Evolutionary conservation across 2,113 vertebrate genomes (phyloP).

Genomic region (Chauna torquata): DNA sequence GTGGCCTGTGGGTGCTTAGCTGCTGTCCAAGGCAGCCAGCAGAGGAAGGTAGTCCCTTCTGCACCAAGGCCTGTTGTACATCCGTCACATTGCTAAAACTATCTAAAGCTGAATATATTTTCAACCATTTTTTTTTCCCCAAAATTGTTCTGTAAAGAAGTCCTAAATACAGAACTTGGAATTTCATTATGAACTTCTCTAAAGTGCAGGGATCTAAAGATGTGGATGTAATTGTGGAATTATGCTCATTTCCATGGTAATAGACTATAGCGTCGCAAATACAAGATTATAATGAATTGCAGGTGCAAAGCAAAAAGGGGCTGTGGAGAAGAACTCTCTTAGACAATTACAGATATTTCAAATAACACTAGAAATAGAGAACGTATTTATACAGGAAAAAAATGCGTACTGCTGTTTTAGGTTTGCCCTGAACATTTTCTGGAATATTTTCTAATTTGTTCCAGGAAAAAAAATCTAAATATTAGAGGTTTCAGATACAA

Average conservation of each 20-base stretch:
- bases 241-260: background rate
- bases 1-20: background rate
- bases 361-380: conserved; percentile 2
- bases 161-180: background rate
- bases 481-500: background rate
- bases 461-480: background rate
- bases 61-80: background rate
- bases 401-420: background rate
- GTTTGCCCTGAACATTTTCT: background rate
- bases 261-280: background rate
- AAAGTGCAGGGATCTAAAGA: background rate
- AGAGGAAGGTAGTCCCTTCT: background rate
- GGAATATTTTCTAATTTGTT: background rate
- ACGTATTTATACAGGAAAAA: background rate
- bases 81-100: background rate
- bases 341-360: background rate
- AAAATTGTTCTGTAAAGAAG: background rate
- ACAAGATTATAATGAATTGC: background rate
- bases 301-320: background rate
- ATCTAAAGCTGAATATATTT: background rate
- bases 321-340: background rate
- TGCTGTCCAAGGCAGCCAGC: background rate
- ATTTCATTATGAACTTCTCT: background rate
- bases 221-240: background rate
- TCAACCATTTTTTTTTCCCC: background rate